These are phyloP conservation scores for Phaetusa simplex DNA, from an alignment of 2,113 vertebrate genomes.

Conservation along the genomic window DNA sequence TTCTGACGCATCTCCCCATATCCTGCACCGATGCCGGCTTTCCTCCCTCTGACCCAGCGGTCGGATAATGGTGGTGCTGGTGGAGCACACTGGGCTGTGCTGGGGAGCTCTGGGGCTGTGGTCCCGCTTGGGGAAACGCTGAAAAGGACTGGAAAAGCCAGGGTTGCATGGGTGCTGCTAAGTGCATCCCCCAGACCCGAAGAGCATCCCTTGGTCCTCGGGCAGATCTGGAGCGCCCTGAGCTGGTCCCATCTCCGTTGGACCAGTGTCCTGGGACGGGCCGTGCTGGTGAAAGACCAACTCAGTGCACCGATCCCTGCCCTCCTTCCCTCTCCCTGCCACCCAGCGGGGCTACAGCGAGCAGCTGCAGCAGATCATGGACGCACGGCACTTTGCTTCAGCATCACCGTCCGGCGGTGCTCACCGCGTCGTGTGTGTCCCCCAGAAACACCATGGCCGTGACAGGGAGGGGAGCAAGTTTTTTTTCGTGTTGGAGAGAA, in stretches of 20 bases:
- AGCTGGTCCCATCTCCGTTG: rapidly evolving
- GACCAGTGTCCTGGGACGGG: neutral
- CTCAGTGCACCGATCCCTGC: rapidly evolving
- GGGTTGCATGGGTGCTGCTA: rapidly evolving
- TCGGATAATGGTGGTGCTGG: neutral
- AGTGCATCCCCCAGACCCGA: neutral
- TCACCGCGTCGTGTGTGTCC: rapidly evolving
- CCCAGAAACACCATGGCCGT: neutral
- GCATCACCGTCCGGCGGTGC: rapidly evolving
- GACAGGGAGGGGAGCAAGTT: neutral
- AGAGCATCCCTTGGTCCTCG: neutral
- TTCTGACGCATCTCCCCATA: rapidly evolving
- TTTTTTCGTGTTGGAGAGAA: neutral
- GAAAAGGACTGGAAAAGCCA: neutral
- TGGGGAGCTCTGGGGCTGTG: neutral
- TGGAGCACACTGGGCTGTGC: neutral
- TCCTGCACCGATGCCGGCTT: neutral
- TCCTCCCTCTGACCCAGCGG: neutral
- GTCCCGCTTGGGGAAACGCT: neutral
- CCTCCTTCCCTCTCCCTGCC: neutral
- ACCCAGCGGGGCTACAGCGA: rapidly evolving
- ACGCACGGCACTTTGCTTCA: neutral
- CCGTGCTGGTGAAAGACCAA: neutral
- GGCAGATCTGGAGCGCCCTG: neutral
- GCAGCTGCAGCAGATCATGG: neutral